These are phyloP conservation scores for Meteorus sp. DNA, from an alignment of 1,140 invertebrate species.

Conservation along the genomic window DNA sequence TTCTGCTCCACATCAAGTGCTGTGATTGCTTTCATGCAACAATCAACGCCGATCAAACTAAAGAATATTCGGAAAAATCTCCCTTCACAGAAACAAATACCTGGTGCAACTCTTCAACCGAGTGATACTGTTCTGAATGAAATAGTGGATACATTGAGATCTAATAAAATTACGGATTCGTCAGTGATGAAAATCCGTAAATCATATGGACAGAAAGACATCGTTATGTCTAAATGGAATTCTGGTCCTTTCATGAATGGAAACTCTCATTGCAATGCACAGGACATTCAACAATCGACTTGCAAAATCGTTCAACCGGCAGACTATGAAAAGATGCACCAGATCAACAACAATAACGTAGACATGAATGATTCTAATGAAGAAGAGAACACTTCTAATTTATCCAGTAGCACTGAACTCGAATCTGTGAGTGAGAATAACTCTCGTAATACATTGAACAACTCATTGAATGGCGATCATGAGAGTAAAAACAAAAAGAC, in stretches of 20 bases:
- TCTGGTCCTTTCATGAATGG: slow-evolving; percentile 22
- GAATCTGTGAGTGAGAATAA: background rate
- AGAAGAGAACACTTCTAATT: slow-evolving; percentile 27
- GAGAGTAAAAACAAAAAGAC: background rate
- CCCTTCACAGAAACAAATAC: background rate
- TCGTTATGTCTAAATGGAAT: slow-evolving; percentile 24
- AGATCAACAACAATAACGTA: slow-evolving; percentile 21
- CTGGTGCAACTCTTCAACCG: background rate
- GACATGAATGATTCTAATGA: slow-evolving; percentile 12
- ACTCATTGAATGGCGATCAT: background rate
- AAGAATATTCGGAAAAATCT: slow-evolving; percentile 30
- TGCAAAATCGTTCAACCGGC: slow-evolving; percentile 11
- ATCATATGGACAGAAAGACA: slow-evolving; percentile 17
- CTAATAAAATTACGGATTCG: background rate
- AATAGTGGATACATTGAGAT: background rate
- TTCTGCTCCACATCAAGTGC: slow-evolving; percentile 72
- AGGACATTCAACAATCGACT: slow-evolving; percentile 6
- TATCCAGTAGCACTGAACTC: slow-evolving; percentile 12
- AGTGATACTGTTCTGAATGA: slow-evolving; percentile 18
- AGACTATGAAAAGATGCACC: slow-evolving; percentile 17
- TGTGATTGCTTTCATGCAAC: slow-evolving; percentile 62
- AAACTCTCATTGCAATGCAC: background rate
- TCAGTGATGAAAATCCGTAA: slow-evolving; percentile 15
- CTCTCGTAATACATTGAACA: background rate
- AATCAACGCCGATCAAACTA: slow-evolving; percentile 56